Evolutionary conservation across 2,113 vertebrate species (phyloP).

Genomic region (Nycticorax nycticorax): DNA sequence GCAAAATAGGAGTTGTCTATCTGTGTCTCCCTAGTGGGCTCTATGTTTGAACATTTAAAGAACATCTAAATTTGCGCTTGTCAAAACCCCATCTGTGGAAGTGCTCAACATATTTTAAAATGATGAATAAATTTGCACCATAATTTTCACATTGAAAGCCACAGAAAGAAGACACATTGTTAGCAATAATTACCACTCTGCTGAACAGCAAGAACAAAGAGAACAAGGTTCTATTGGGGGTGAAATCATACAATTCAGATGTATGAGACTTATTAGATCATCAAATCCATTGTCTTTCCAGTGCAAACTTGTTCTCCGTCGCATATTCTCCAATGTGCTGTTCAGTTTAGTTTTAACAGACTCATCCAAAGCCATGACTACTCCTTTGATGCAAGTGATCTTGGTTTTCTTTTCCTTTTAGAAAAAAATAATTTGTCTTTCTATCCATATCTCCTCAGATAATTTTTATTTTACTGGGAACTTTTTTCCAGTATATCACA

Average conservation of each 20-base stretch:
- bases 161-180: constrained; percentile 26
- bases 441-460: background rate
- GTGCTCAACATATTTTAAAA: background rate
- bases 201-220: constrained; percentile 21
- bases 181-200: constrained; percentile 43
- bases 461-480: background rate
- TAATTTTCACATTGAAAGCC: constrained; percentile 4
- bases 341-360: background rate
- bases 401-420: background rate
- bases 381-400: background rate
- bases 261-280: constrained; percentile 42
- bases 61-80: constrained; percentile 46
- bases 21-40: constrained; percentile 6
- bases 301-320: background rate
- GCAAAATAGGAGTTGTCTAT: background rate
- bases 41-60: constrained; percentile 39
- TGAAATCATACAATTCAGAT: constrained; percentile 23
- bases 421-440: background rate
- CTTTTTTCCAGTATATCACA: background rate
- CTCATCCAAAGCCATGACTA: background rate
- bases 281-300: constrained; percentile 34
- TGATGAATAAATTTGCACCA: constrained; percentile 37
- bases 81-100: constrained; percentile 52
- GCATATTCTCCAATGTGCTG: background rate
- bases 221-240: background rate